Base-by-base conservation (phyloP, 2,888 invertebrate genomes). In the Elgonia sp. region DNA sequence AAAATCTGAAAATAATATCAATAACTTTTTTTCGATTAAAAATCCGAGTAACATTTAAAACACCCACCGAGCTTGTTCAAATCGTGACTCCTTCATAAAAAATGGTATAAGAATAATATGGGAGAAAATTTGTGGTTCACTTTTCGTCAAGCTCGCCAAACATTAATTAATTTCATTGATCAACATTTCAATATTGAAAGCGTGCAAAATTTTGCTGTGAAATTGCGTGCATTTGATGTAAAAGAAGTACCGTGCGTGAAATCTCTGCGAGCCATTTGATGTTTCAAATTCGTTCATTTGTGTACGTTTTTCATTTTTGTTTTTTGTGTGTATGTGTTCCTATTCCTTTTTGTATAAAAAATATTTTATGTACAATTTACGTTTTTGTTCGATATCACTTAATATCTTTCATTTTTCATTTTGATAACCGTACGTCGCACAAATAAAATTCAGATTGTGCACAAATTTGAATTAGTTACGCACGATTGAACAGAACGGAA, bases 401-500 rank as follows among this genome's bases (percentile, higher is more conserved):
- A 18, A 20, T 40, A 65, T 73, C 65, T 72, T 60, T 65, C 46
- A 73, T 57, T 55, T 73, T 55, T 65, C 46, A 50, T 55, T 70
- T 70, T 42, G 57, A 62, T 57, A 81, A 63, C 63, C 42, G 63
- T 73, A 42, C 55, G 42, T 73, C 29, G 50, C 40, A n/a, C 53
- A 29, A 69, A 76, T 69, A 12, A 67, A 69, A 37, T 62, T 81
- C 60, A 21, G 39, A 63, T 70, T 53, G 69, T 53, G 21, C 77
- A 86, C 86, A 53, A 75, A 81, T 63, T 55, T 70, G 16, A 76
- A 69, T 81, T 69, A 81, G 63, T 85, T 76, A 63, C 75, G 46
- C 50, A 67, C 73, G 77, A 83, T 77, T 86, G 86, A 86, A 86
- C 72, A 86, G 60, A 86, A 87, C 82, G 79, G 83, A 79, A 76